Base-by-base conservation (phyloP, 1,140 invertebrate genomes). In the Chymomyza costata region DNA sequence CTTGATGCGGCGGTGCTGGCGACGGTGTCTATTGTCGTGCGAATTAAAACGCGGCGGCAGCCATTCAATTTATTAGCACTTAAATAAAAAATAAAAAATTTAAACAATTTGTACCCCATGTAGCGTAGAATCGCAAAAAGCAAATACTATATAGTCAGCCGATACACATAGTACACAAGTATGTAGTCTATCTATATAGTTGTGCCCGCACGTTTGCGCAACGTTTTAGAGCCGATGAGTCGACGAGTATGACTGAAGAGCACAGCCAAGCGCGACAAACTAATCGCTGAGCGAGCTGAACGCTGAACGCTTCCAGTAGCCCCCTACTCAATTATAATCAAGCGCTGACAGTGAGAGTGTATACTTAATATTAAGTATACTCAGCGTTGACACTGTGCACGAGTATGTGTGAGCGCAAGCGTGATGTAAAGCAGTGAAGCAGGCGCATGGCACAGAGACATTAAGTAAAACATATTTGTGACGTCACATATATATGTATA, bases 51-150 rank as follows among this genome's bases (percentile, higher is more conserved):
- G 59, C 64, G 64, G 64, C 41, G 40, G 43, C 64, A 53, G 55
- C 47, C 53, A 37, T 57, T 71, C 73, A 78, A 76, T 80, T 76
- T 76, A 80, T 76, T 76, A 76, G 73, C 71, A 76, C 71, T 76
- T 76, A 64, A 78, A 64, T 66, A 66, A 65, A 66, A 65, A 54
- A n/a, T n/a, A n/a, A n/a, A n/a, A n/a, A n/a, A n/a, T n/a, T n/a
- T n/a, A n/a, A n/a, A n/a, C n/a, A 25, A 25, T 5, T 3, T 25
- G 54, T 60, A 59, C 45, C 61, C 71, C 71, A 66, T 64, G 58
- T 50, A 76, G 48, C n/a, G n/a, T n/a, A n/a, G n/a, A n/a, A n/a
- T 65, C 55, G 48, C 46, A 50, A 51, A 56, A 34, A 61, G 47
- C 43, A 30, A 31, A 25, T 46, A 52, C 15, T 30, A 37, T 14